Base-by-base conservation (phyloP, 2,113 vertebrate genomes). In the Ifrita kowaldi region DNA sequence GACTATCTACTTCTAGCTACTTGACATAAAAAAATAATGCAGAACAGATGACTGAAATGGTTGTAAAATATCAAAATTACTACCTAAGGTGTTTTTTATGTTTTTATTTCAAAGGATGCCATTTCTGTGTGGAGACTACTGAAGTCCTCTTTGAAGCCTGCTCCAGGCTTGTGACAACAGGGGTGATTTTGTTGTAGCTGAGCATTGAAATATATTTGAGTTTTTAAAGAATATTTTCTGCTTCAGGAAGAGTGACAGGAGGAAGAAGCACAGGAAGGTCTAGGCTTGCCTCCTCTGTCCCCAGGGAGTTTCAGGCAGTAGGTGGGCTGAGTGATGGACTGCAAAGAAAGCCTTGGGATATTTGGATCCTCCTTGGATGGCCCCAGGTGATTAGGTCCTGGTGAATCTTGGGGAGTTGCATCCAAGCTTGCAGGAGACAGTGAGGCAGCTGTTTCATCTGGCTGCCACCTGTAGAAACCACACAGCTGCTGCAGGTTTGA, bases 11-110 rank as follows among this genome's bases (percentile, higher is more conserved):
- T 78, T 90, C 57, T 52, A 87, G 28, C n/a, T 78, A 64, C 41
- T 17, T 89, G 60, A 68, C 56, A 49, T 67, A 35, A 87, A 92
- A 96, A 79, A 76, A 12, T 75, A 77, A 84, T 55, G 68, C 37
- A 95, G 47, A 92, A 57, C 23, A 92, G 67, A 57, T 88, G 74
- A 94, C 44, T 93, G 68, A 95, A 93, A 92, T 65, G 60, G 21
- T 21, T 89, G 37, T 68, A 71, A 92, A 95, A 78, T 73, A 68
- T 3, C 13, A 87, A 76, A 84, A 90, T 86, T 84, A 11, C 44
- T 90, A 52, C 32, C 47, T 57, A 46, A 27, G 42, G 5, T 2
- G 28, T 56, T 83, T 75, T 75, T 37, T 3, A 35, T 76, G 30
- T 39, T 73, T 93, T 90, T 83, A 46, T 94, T 90, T 95, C 86